Evolutionary conservation across 2,113 vertebrate species (phyloP), one percentile per base, ranked within the genome.

Genomic region (Bombycilla garrulus): DNA sequence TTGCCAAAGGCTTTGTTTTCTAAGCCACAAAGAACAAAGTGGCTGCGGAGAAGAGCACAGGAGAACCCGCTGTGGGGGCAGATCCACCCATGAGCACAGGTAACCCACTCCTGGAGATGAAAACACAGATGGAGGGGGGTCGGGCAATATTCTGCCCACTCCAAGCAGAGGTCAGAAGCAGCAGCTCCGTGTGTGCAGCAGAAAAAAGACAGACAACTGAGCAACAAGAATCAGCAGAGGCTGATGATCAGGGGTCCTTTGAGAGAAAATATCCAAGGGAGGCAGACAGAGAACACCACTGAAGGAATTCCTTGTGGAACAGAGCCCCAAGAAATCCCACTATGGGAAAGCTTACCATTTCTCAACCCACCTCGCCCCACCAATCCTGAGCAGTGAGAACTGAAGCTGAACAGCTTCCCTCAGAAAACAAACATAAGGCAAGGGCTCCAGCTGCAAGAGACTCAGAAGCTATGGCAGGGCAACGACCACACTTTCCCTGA

Each of bases 1-100:
- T 96, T 78, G 96, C 94, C 90, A 88, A 97, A 86, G 90, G 92
- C 96, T 97, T 97, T 97, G 95, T 96, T 95, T 95, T 86, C 92
- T 71, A 86, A 96, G 82, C 77, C 92, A 96, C 90, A 86, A 90
- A 96, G 95, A 95, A 93, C 86, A 94, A 93, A 95, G 92, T 88
- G 72, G 56, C 12, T 47, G 81, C 57, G 36, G 33, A 91, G 66
- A 50, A 80, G 58, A 62, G 62, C 3, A 3, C 40, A 76, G 64
- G 48, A 80, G 69, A 85, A 70, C 22, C 5, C 1, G 4, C 70
- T 24, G 47, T 6, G 48, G 44, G 33, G 23, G 70, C 25, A 94
- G 81, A 78, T 29, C 57, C 78, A 47, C 69, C 64, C 11, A 3
- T 35, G 53, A 89, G 61, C 6, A 0, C 58, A 95, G 65, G 66